These are phyloP conservation scores for Clarias laeviceps DNA, from an alignment of 2,797 vertebrate species.

Conservation along the genomic window DNA sequence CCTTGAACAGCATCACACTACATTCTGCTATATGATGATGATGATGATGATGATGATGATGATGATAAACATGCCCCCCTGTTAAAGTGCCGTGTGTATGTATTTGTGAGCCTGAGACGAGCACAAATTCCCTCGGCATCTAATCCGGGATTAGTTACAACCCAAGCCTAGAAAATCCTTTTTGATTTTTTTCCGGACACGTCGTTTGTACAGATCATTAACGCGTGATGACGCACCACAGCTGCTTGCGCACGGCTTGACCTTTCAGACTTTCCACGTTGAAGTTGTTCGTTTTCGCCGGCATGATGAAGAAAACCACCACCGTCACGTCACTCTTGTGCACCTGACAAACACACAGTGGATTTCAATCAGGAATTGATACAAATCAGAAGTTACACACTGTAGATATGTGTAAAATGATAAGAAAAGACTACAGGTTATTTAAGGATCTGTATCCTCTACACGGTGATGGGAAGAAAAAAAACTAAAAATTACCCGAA, in stretches of 20 bases:
- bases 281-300: slow-evolving; percentile 95
- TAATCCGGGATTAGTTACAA: neutral
- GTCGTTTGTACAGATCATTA: slow-evolving; percentile 25
- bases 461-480: neutral
- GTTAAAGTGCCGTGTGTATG: neutral
- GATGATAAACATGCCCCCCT: neutral
- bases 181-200: neutral
- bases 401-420: neutral
- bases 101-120: neutral
- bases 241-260: slow-evolving; percentile 92
- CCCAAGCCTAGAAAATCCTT: neutral
- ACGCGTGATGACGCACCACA: slow-evolving; percentile 78
- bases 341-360: slow-evolving; percentile 72
- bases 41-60: neutral
- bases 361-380: neutral
- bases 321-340: slow-evolving; percentile 89
- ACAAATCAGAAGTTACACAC: neutral
- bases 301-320: slow-evolving; percentile 97
- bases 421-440: neutral
- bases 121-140: neutral
- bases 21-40: neutral
- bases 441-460: neutral
- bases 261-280: slow-evolving; percentile 96
- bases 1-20: neutral
- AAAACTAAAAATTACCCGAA: slow-evolving; percentile 75